Evolutionary conservation across 2,113 vertebrate genomes (phyloP), one percentile per base, ranked within the genome.

Genomic region (Brachyhypopomus gauderio): DNA sequence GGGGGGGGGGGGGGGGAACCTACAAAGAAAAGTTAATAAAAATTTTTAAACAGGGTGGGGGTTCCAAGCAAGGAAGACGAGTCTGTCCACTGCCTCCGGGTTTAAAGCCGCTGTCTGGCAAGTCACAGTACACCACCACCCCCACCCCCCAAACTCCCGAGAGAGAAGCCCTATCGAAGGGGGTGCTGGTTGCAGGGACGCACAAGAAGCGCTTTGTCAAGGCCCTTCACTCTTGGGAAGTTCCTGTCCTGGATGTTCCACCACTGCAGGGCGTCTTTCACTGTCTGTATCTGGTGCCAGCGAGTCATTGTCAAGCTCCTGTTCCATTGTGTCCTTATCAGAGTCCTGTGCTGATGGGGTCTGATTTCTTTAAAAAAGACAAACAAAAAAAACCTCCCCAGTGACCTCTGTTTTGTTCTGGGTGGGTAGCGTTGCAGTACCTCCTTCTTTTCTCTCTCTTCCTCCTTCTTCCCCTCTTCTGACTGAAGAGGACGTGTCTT

Each of bases 401-500:
- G 17, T 67, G 75, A 75, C 63, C 80, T 27, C 72, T 64, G 72
- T 74, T 7, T 62, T 74, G 55, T 72, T 55, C 19, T 41, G 16
- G 12, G 20, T 75, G 41, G 36, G 72, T 4, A 27, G 59, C 69
- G 30, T n/a, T n/a, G n/a, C n/a, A n/a, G 30, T 30, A 30, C 30
- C 30, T 30, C 30, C 30, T 30, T 30, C 30, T n/a, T n/a, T n/a
- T n/a, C n/a, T n/a, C n/a, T n/a, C n/a, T n/a, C n/a, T n/a, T 60
- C 36, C 58, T 62, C 70, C 38, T 5, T 41, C 41, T 41, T 78
- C 38, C 52, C n/a, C 64, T 8, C 41, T n/a, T 30, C 45, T 66
- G 30, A n/a, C n/a, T n/a, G n/a, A n/a, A n/a, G n/a, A n/a, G n/a
- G n/a, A 30, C 30, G 30, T 1, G 30, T 30, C 30, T 30, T 30